Evolutionary conservation across 2,888 invertebrate genomes (phyloP).

Genomic region (Trichacis sp.): DNA sequence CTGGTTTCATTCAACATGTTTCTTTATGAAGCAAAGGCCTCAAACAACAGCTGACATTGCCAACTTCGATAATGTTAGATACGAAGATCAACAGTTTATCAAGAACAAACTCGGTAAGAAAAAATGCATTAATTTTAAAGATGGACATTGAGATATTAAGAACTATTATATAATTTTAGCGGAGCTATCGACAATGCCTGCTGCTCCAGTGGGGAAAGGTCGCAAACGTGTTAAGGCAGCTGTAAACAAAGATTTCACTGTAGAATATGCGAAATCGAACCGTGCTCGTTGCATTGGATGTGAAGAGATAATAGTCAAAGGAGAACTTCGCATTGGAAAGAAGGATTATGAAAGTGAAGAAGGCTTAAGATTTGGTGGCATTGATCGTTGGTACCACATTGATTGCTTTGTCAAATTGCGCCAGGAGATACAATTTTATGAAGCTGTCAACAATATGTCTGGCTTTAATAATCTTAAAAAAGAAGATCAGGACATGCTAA

Average conservation of each 20-base stretch:
- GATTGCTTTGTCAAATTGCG: conserved; percentile 88
- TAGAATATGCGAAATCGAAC: conserved; percentile 90
- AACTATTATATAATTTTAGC: too few relatives aligned
- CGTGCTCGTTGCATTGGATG: conserved; percentile 86
- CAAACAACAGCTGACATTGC: conserved; percentile 81
- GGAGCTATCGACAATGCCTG: conserved; percentile 38
- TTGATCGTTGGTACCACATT: conserved; percentile 91
- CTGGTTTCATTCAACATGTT: conserved; percentile 92
- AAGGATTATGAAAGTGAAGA: conserved; percentile 86
- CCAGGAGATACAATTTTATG: conserved; percentile 80
- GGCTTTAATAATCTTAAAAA: conserved; percentile 79
- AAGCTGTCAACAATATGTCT: conserved; percentile 79
- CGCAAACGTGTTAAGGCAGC: conserved; percentile 68
- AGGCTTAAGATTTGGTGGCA: conserved; percentile 85
- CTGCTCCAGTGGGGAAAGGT: conserved; percentile 70
- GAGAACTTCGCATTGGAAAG: conserved; percentile 79
- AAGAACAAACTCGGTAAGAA: conserved; percentile 76
- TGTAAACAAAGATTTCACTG: conserved; percentile 76
- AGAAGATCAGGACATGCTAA: conserved; percentile 79
- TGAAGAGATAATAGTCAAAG: conserved; percentile 85
- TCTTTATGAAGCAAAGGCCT: conserved; percentile 86
- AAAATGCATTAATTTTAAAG: too few relatives aligned
- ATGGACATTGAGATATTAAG: too few relatives aligned
- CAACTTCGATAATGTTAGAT: conserved; percentile 82
- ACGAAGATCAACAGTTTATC: conserved; percentile 87